Evolutionary conservation across 2,113 vertebrate genomes (phyloP).

Genomic region (Cariama cristata): DNA sequence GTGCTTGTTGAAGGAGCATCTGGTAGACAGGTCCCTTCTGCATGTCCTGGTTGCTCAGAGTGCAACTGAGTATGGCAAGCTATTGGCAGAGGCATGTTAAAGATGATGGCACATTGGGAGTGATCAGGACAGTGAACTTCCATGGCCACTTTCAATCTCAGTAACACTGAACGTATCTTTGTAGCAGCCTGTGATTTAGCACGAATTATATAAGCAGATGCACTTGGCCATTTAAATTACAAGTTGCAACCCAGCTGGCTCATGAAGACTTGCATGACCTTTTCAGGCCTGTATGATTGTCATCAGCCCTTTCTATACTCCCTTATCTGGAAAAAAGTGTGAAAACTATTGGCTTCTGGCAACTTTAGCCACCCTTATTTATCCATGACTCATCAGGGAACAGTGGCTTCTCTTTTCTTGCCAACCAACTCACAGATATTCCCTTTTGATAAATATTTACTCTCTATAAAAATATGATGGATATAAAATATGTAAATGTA

Average conservation of each 20-base stretch:
- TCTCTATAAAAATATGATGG: not conserved
- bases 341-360: not conserved
- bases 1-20: not conserved
- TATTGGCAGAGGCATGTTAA: not conserved
- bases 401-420: constrained; percentile 26
- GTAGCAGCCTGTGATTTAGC: not conserved
- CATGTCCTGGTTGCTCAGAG: not conserved
- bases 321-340: not conserved
- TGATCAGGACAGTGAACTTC: not conserved
- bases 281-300: not conserved
- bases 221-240: constrained; percentile 23
- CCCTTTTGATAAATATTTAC: constrained; percentile 57
- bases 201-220: not conserved
- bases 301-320: not conserved
- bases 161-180: not conserved
- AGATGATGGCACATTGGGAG: not conserved
- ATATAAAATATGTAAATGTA: constrained; percentile 37
- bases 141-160: not conserved
- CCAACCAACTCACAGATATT: not conserved
- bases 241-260: constrained; percentile 16
- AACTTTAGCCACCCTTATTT: not conserved
- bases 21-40: not conserved
- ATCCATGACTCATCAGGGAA: not conserved
- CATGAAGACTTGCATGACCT: constrained; percentile 8
- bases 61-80: not conserved